Percentiles rank a stretch among this genome's conserved stretches.
Evolutionary conservation across 2,888 invertebrate species (phyloP).

Genomic region (Neoascia interrupta): DNA sequence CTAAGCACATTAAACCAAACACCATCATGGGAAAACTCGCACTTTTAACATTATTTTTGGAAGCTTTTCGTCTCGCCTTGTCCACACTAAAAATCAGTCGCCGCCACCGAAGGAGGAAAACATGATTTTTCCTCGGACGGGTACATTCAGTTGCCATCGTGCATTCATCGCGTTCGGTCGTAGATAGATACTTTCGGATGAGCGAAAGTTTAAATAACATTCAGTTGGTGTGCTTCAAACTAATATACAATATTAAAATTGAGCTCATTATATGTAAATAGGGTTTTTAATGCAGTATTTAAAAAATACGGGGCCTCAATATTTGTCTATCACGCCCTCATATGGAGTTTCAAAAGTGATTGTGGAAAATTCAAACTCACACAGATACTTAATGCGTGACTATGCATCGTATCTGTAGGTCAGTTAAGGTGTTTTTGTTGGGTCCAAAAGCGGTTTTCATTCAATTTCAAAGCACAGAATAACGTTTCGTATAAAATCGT

Average conservation of each 20-base stretch:
- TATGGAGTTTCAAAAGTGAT: too few relatives aligned
- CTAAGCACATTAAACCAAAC: conserved; percentile 28
- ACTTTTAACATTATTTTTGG: conserved; percentile 51
- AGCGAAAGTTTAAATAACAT: too few relatives aligned
- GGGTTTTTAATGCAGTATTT: too few relatives aligned
- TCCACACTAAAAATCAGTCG: conserved; percentile 34
- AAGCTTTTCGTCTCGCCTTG: conserved; percentile 58
- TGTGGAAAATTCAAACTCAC: conserved; percentile 25
- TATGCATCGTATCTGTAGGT: conserved; percentile 51
- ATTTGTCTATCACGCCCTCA: too few relatives aligned
- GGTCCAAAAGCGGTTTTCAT: conserved; percentile 33
- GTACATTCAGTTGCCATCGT: conserved; percentile 58
- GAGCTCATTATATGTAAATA: too few relatives aligned
- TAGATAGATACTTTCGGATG: conserved; percentile 28
- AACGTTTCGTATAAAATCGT: conserved; percentile 26
- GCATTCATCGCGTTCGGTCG: conserved; percentile 63
- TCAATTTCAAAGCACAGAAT: conserved; percentile 25
- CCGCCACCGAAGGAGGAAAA: conserved; percentile 57
- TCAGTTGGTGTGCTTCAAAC: too few relatives aligned
- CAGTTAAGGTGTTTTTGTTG: conserved; percentile 32
- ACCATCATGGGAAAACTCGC: conserved; percentile 65
- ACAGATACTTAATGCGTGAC: too few relatives aligned
- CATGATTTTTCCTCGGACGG: conserved; percentile 59
- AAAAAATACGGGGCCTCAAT: too few relatives aligned
- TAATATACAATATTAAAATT: too few relatives aligned